A percentile compares a stretch with the other conserved stretches of the same genome.
Evolutionary conservation across 2,113 vertebrate species (phyloP).

Genomic region (Tachysurus vachellii): DNA sequence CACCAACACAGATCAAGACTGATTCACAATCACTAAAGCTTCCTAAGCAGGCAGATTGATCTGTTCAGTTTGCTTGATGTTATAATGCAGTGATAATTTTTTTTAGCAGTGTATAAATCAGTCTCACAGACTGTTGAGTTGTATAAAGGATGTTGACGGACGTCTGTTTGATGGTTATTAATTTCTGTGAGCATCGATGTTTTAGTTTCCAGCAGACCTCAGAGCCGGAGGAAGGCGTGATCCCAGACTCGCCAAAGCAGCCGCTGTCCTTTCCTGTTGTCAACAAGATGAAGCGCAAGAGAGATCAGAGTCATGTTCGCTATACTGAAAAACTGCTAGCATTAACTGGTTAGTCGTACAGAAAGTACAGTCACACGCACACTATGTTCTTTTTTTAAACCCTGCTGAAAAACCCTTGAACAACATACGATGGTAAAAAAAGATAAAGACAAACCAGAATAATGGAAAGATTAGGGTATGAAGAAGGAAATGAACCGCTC

Average conservation of each 20-base stretch:
- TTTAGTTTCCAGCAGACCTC: slow-evolving; percentile 40
- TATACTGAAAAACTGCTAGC: slow-evolving; percentile 75
- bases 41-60: too few species aligned
- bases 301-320: slow-evolving; percentile 74
- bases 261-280: slow-evolving; percentile 74
- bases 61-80: too few species aligned
- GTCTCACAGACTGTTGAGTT: background rate
- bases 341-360: slow-evolving; percentile 59
- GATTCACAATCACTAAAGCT: too few species aligned
- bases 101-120: too few species aligned
- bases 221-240: slow-evolving; percentile 79
- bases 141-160: background rate
- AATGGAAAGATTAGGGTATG: too few species aligned
- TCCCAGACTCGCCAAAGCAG: slow-evolving; percentile 85
- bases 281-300: slow-evolving; percentile 83
- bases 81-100: too few species aligned
- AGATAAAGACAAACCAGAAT: too few species aligned
- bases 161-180: background rate
- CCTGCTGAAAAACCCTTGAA: too few species aligned
- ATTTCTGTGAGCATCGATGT: background rate
- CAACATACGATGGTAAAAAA: too few species aligned
- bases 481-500: too few species aligned
- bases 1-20: too few species aligned
- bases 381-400: background rate
- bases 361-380: background rate